phyloP scores from a whole-genome alignment of 2,113 vertebrate species.

The Uropsilus gracilis region DNA sequence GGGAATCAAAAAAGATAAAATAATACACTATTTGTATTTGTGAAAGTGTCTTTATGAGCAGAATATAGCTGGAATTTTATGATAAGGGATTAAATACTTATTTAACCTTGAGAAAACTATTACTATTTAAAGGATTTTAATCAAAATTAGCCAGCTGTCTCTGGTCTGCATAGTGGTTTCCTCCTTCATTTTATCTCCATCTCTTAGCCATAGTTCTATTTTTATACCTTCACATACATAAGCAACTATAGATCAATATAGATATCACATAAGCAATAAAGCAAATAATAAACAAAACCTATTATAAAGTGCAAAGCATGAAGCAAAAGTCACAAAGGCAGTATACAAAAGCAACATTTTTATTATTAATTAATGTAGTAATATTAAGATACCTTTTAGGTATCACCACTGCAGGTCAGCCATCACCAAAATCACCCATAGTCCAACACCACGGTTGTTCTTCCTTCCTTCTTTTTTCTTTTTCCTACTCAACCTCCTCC shows the following conservation, averaged over 20 bases:
- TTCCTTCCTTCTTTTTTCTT: too few species aligned
- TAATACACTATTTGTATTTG: not conserved
- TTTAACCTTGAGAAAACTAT: not conserved
- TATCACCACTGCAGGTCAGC: too few species aligned
- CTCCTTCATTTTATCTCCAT: not conserved
- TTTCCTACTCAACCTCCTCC: too few species aligned
- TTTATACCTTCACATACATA: not conserved
- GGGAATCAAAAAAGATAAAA: conserved; percentile 2
- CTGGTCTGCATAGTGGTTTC: not conserved
- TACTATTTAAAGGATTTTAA: not conserved
- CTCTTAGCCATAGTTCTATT: not conserved
- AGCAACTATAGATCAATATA: not conserved
- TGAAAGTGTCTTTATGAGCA: not conserved
- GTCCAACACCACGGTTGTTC: too few species aligned
- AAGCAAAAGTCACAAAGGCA: not conserved
- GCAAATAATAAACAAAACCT: not conserved
- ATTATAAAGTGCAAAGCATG: not conserved
- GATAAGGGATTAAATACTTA: not conserved
- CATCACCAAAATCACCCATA: too few species aligned
- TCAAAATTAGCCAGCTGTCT: not conserved
- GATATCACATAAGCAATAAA: not conserved
- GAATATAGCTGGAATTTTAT: not conserved
- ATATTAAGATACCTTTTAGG: too few species aligned
- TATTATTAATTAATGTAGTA: not conserved
- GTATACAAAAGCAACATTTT: not conserved